Evolutionary conservation across 2,888 invertebrate genomes (phyloP), one percentile per base, ranked within the genome.

Genomic region (Lasioglossum oenotherae): DNA sequence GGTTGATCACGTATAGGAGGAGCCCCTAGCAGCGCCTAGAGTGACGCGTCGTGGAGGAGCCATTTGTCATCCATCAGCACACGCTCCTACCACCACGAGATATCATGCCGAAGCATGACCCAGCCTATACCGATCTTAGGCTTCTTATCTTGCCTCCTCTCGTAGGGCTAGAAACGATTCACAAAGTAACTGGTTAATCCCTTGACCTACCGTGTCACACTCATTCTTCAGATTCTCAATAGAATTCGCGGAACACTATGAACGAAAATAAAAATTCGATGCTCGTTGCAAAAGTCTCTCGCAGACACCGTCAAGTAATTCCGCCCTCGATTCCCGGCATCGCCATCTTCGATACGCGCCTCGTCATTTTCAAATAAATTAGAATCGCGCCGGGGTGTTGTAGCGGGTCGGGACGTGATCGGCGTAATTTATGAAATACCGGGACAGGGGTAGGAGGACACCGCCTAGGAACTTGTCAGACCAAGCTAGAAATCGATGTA

Each of bases 51-150:
- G 93, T 95, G 93, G 93, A 94, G 92, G 91, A 93, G 93, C 96
- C 96, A 96, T 96, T 96, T 95, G 94, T 95, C 94, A 94, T 94
- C 94, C 93, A 94, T 94, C 94, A 94, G 94, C 91, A 89, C 90
- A 91, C 91, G 90, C 85, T 91, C 84, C 92, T 84, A 89, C 86
- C 89, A 83, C 85, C 78, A 76, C 80, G 88, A 91, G 92, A 93
- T 93, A 91, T 90, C 87, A 88, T 84, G 85, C 86, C 85, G 85
- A 87, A 82, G 87, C 86, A 88, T 90, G 88, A 88, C 91, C 88
- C 88, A 80, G 81, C 85, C 88, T 82, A 69, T 82, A 81, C 84
- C 84, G 88, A 89, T 89, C 85, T 87, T 88, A 86, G 87, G 87
- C 87, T 85, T 86, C 87, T 86, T 91, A 87, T 85, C 90, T 82